These are phyloP conservation scores for Eumeta japonica DNA, from an alignment of 1,140 invertebrate genomes.

Conservation along the genomic window DNA sequence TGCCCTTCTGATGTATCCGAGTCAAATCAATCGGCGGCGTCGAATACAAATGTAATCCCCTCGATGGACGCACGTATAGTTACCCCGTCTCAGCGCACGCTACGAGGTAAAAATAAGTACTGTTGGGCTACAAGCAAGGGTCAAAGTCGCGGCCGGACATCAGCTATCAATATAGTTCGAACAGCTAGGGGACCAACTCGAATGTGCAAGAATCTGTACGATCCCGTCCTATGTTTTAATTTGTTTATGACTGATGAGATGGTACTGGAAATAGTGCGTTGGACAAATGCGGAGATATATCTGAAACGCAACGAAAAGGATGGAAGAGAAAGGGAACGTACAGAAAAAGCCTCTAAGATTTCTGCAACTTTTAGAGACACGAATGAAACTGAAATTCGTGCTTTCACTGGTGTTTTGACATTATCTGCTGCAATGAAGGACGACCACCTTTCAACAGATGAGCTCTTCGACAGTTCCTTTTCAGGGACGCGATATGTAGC, in stretches of 20 bases:
- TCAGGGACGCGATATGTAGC: too few relatives aligned
- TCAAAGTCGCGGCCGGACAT: constrained; percentile 6
- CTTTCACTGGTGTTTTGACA: constrained; percentile 10
- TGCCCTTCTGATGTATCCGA: too few relatives aligned
- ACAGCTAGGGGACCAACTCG: constrained; percentile 12
- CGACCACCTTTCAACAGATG: constrained; percentile 11
- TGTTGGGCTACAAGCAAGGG: constrained; percentile 13
- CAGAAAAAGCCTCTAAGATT: too few relatives aligned
- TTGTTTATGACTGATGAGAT: too few relatives aligned
- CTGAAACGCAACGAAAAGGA: constrained; percentile 9
- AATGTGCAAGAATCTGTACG: constrained; percentile 12
- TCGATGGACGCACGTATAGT: too few relatives aligned
- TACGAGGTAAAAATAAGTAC: constrained; percentile 11
- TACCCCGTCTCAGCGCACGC: too few relatives aligned
- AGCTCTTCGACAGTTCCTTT: too few relatives aligned
- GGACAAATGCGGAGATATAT: constrained; percentile 15
- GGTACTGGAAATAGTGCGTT: constrained; percentile 13
- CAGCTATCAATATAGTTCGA: constrained; percentile 15
- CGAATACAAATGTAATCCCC: too few relatives aligned
- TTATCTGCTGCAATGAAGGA: constrained; percentile 12
- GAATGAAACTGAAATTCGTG: constrained; percentile 9
- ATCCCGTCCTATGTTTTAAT: constrained; percentile 8
- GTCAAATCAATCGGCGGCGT: too few relatives aligned
- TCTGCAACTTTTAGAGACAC: constrained; percentile 12
- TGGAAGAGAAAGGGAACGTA: too few relatives aligned